Percentiles rank a stretch among this genome's conserved stretches.
Evolutionary conservation across 2,888 invertebrate genomes (phyloP).

Genomic region (Leucophenga montana): DNA sequence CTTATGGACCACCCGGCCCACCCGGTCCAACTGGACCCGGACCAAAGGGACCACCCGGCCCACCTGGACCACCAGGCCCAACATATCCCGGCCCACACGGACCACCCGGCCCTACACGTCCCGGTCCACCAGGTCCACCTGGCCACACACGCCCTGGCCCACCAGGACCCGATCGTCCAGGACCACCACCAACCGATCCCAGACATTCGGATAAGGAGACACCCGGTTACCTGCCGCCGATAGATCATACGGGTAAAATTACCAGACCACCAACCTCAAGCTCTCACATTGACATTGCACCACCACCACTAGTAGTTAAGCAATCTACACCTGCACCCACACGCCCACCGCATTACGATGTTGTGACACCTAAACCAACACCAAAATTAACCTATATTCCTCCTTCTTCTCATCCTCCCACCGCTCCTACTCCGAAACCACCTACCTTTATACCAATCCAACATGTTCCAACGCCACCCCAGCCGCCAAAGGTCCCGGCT

Average conservation of each 20-base stretch:
- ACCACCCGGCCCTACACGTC: slow-evolving; percentile 70
- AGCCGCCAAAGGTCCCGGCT: slow-evolving; percentile 62
- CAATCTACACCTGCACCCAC: slow-evolving; percentile 34
- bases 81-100: slow-evolving; percentile 52
- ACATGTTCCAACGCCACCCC: slow-evolving; percentile 36
- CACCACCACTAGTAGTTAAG: slow-evolving; percentile 38
- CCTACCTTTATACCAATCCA: background rate
- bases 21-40: slow-evolving; percentile 53
- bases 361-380: slow-evolving; percentile 41
- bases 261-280: slow-evolving; percentile 67
- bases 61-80: slow-evolving; percentile 58
- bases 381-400: slow-evolving; percentile 67
- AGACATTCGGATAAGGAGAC: slow-evolving; percentile 64
- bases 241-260: slow-evolving; percentile 75
- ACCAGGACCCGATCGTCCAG: slow-evolving; percentile 35
- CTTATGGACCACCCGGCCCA: slow-evolving; percentile 55
- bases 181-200: slow-evolving; percentile 55
- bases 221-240: slow-evolving; percentile 70
- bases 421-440: slow-evolving; percentile 46
- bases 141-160: slow-evolving; percentile 44
- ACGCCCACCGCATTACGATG: slow-evolving; percentile 61
- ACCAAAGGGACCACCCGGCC: slow-evolving; percentile 49
- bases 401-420: slow-evolving; percentile 63
- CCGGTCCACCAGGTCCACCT: slow-evolving; percentile 49
- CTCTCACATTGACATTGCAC: slow-evolving; percentile 52